Percentiles rank a stretch among this genome's conserved stretches.
Evolutionary conservation across 2,797 vertebrate species (phyloP).

Genomic region (Crocodylus rhombifer): DNA sequence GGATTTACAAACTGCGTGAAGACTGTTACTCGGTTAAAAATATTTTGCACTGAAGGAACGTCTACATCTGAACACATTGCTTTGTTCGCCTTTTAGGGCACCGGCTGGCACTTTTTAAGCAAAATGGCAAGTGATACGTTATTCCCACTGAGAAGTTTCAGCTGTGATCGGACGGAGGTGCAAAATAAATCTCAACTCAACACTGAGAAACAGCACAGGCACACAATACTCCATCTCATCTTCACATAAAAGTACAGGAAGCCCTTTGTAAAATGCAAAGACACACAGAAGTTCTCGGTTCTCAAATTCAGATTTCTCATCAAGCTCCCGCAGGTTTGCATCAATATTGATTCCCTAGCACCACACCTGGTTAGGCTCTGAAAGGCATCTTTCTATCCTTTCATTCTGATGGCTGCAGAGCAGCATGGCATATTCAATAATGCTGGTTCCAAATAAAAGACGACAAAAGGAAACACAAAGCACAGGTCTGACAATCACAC

Average conservation of each 20-base stretch:
- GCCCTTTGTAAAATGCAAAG: slow-evolving; percentile 26
- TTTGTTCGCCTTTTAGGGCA: slow-evolving; percentile 74
- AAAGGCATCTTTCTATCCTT: slow-evolving; percentile 22
- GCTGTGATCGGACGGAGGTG: slow-evolving; percentile 59
- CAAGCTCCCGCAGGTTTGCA: slow-evolving; percentile 5
- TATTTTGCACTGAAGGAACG: slow-evolving; percentile 71
- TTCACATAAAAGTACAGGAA: slow-evolving; percentile 29
- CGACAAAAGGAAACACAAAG: slow-evolving; percentile 56
- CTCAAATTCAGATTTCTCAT: neutral
- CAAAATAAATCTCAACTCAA: slow-evolving; percentile 7
- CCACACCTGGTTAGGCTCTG: neutral
- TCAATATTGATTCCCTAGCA: neutral
- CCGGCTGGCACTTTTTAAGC: slow-evolving; percentile 36
- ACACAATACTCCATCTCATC: neutral
- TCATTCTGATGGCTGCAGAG: neutral
- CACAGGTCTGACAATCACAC: slow-evolving; percentile 13
- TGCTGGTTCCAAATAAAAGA: slow-evolving; percentile 27
- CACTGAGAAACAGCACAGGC: slow-evolving; percentile 27
- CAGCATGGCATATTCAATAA: neutral
- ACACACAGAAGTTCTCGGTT: slow-evolving; percentile 18
- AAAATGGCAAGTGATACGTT: slow-evolving; percentile 67
- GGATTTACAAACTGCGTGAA: slow-evolving; percentile 76
- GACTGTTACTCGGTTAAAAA: slow-evolving; percentile 68
- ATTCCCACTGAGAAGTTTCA: slow-evolving; percentile 63
- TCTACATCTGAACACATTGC: slow-evolving; percentile 52